These are phyloP conservation scores for Blomia tropicalis DNA, from an alignment of 2,888 invertebrate species.

Conservation along the genomic window DNA sequence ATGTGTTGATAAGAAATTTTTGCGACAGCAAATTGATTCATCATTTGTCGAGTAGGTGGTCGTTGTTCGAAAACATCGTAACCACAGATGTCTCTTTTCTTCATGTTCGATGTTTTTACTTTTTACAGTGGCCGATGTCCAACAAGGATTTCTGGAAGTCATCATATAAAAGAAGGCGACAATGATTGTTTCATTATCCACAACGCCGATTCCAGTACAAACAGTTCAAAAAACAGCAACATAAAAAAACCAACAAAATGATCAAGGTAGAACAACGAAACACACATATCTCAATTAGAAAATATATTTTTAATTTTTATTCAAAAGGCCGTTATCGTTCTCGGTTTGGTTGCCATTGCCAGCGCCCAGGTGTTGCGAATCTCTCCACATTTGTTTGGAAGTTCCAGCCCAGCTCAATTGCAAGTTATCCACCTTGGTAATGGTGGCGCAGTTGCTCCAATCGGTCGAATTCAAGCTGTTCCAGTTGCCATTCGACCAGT, in stretches of 20 bases:
- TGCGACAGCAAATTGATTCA: too few relatives aligned
- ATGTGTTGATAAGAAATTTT: too few relatives aligned
- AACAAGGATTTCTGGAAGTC: background rate
- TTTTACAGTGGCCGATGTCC: background rate
- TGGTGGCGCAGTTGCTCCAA: background rate
- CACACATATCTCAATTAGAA: too few relatives aligned
- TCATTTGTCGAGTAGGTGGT: too few relatives aligned
- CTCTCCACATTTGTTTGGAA: background rate
- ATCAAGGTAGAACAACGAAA: background rate
- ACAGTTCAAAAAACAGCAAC: background rate
- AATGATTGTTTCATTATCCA: too few relatives aligned
- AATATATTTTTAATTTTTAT: too few relatives aligned
- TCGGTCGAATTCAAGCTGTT: background rate
- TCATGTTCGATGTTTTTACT: background rate
- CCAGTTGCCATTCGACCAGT: background rate
- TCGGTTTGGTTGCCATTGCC: slow-evolving; percentile 5
- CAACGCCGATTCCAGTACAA: background rate
- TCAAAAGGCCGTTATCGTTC: background rate
- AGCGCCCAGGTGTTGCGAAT: slow-evolving; percentile 10
- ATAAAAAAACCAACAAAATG: background rate
- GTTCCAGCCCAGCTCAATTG: background rate
- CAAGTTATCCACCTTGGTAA: background rate
- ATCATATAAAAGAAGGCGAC: background rate
- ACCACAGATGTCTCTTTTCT: background rate
- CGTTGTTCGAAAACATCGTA: too few relatives aligned